Evolutionary conservation across 1,140 invertebrate genomes (phyloP), one percentile per base, ranked within the genome.

Genomic region (Drosophila ananassae): DNA sequence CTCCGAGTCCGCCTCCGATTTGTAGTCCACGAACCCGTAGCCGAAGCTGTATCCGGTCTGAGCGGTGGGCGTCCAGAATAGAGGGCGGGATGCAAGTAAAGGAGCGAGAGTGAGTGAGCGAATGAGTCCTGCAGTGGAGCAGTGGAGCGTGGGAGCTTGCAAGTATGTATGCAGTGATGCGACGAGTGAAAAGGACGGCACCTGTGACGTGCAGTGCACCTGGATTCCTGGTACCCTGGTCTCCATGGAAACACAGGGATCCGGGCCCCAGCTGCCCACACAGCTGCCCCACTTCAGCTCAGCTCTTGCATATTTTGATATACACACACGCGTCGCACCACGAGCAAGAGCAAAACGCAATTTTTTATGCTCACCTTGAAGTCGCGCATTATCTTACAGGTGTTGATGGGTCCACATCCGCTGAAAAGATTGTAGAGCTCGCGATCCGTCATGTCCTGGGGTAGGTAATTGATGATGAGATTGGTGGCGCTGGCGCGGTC

Each of bases 401-500:
- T 97, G 87, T 98, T 97, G 44, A 99, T 95, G 6, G 96, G 95
- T 52, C 97, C 97, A 75, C 98, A 96, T 21, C 95, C 96, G 57
- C 95, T 94, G 91, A 99, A 99, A 92, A 99, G 95, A 57, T 95
- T 95, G 90, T 95, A 96, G 32, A 99, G 94, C 81, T 98, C 97
- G 79, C 97, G 96, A 91, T 98, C 98, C 1, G 96, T 97, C 93
- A 98, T 96, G 73, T 94, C 96, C 92, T 99, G 98, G 9, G 98
- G 98, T 68, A 99, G 94, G 92, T 99, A 99, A 93, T 99, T 99
- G 77, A 99, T 96, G 67, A 99, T 99, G 62, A 99, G 93, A 93
- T 98, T 98, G 3, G 97, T 96, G 47, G 83, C 82, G 47, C 81
- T 87, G 7, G 66, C 47, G 34, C 83, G 77, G 34, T 81, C 78